Conservation (phyloP, 2,888 invertebrate genomes). For the Habrosyne pyritoides region DNA sequence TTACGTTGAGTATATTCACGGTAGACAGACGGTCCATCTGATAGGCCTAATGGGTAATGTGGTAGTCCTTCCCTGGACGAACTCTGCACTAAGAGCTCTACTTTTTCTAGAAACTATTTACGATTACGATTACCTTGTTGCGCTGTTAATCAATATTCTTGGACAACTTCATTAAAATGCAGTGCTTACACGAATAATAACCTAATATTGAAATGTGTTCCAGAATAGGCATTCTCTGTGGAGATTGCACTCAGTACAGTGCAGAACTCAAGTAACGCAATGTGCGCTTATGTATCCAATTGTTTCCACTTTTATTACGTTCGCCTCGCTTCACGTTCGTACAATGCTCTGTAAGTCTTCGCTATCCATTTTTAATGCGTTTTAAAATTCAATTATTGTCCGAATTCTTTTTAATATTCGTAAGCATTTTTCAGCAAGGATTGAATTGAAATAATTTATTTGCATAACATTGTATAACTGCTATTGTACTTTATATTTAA, state of each 20-base stretch:
- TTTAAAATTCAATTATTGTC: slow-evolving; percentile 26
- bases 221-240: slow-evolving; percentile 21
- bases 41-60: too few species aligned
- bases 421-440: not conserved
- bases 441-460: not conserved
- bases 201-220: not conserved
- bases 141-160: too few species aligned
- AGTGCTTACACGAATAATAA: too few species aligned
- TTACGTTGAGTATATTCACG: too few species aligned
- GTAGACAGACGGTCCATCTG: too few species aligned
- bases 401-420: slow-evolving; percentile 2
- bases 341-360: slow-evolving; percentile 20
- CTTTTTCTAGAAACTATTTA: too few species aligned
- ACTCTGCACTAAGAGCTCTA: not conserved
- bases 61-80: not conserved
- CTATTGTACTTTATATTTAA: too few species aligned
- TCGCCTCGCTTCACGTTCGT: slow-evolving; percentile 11
- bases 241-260: slow-evolving; percentile 11
- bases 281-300: slow-evolving; percentile 18
- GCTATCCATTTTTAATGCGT: slow-evolving; percentile 26
- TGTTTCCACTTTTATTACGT: slow-evolving; percentile 22
- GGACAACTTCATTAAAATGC: too few species aligned
- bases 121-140: too few species aligned
- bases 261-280: slow-evolving; percentile 24
- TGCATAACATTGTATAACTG: too few species aligned